A percentile compares a stretch with the other conserved stretches of the same genome.
phyloP scores from a whole-genome alignment of 2,888 invertebrate species.

The Aleiodes leptofemur region DNA sequence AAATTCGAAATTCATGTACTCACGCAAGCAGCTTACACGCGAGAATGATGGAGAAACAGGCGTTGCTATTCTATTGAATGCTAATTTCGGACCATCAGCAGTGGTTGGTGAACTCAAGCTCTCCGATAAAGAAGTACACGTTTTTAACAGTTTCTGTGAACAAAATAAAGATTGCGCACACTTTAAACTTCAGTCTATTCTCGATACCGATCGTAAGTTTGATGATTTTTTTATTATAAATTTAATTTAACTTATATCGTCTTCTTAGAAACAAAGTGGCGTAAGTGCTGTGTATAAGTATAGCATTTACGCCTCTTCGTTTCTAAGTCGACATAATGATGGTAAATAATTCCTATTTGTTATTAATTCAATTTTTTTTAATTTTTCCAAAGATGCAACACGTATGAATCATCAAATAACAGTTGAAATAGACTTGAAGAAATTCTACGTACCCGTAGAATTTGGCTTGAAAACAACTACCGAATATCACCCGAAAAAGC shows the following conservation, averaged over 20 bases:
- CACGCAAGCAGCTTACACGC: constrained; percentile 78
- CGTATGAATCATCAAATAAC: constrained; percentile 80
- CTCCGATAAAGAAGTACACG: constrained; percentile 84
- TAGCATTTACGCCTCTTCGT: no score
- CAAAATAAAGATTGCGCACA: constrained; percentile 88
- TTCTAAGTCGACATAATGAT: no score
- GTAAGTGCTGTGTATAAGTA: no score
- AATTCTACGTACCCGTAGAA: constrained; percentile 85
- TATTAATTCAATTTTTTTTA: constrained; percentile 17
- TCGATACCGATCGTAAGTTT: constrained; percentile 65
- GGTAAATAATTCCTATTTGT: not conserved
- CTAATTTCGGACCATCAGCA: constrained; percentile 83
- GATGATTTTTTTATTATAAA: not conserved
- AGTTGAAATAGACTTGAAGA: constrained; percentile 83
- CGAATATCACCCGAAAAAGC: constrained; percentile 77
- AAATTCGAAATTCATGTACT: constrained; percentile 85
- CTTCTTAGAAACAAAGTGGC: no score
- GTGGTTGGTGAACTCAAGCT: constrained; percentile 83
- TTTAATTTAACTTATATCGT: not conserved
- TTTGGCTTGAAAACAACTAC: constrained; percentile 83
- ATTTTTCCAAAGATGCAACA: constrained; percentile 74
- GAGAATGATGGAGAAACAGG: constrained; percentile 83
- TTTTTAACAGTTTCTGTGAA: constrained; percentile 85
- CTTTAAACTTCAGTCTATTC: constrained; percentile 81
- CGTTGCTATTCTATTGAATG: constrained; percentile 81